A percentile compares a stretch with the other conserved stretches of the same genome.
Conservation (phyloP, 2,113 vertebrate genomes). For the Peromyscus californicus region DNA sequence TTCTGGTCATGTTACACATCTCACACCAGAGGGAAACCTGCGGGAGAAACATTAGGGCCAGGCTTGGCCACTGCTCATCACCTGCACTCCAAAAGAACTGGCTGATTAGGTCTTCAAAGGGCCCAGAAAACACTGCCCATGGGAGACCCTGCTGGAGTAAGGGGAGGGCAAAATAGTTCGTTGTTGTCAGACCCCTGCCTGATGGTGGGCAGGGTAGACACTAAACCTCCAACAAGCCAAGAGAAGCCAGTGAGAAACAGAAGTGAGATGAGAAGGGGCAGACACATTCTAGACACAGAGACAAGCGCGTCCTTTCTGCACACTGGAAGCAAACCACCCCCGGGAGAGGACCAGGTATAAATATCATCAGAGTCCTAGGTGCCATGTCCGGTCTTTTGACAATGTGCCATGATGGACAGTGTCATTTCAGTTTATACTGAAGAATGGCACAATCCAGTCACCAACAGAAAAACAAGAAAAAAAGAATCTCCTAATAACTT, state of each 20-base stretch:
- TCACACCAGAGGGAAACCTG: no score
- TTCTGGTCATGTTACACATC: rapidly evolving
- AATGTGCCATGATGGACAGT: neutral
- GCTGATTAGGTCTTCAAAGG: rapidly evolving
- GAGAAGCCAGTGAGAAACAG: neutral
- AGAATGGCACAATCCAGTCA: neutral
- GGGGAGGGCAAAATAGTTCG: rapidly evolving
- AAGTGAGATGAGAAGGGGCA: rapidly evolving
- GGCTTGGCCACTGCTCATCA: neutral
- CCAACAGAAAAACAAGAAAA: neutral
- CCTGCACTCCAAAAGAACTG: neutral
- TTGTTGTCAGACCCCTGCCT: neutral
- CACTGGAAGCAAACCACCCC: rapidly evolving
- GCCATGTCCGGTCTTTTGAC: neutral
- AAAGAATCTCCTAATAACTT: neutral
- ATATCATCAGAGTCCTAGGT: neutral
- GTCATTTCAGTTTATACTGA: neutral
- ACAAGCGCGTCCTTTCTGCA: neutral
- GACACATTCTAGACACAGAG: neutral
- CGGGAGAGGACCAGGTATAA: neutral
- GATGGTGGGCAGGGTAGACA: no score
- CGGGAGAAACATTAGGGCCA: neutral
- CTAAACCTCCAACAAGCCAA: neutral
- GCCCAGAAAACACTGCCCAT: neutral
- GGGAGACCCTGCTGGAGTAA: neutral